phyloP scores from a whole-genome alignment of 92 coral and sea anemone species.

The Epizoanthus ramosus region DNA sequence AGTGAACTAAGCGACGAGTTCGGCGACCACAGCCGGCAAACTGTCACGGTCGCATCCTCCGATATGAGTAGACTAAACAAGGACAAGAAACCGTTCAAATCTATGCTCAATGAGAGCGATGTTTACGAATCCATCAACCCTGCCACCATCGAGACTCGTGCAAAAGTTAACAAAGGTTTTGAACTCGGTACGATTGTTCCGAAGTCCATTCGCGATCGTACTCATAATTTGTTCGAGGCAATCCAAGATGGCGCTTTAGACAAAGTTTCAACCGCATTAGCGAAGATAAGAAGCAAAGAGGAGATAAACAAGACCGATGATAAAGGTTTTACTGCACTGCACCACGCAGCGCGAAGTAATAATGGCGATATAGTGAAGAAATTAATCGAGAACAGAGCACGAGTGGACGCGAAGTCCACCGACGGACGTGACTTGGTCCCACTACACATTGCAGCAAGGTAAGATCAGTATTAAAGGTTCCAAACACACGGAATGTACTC shows the following conservation, averaged over 20 bases:
- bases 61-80: constrained; percentile 18
- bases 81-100: constrained; percentile 13
- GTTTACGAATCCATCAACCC: constrained; percentile 28
- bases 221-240: constrained; percentile 16
- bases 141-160: constrained; percentile 9
- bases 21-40: neutral
- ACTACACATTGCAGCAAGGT: constrained; percentile 82
- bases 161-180: constrained; percentile 26
- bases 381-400: constrained; percentile 63
- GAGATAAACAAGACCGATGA: constrained; percentile 57
- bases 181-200: constrained; percentile 7
- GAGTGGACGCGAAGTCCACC: constrained; percentile 54
- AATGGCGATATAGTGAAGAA: constrained; percentile 57
- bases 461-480: neutral
- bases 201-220: neutral
- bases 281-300: constrained; percentile 29
- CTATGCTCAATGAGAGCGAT: neutral
- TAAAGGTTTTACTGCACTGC: constrained; percentile 67
- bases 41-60: neutral
- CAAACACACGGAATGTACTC: neutral
- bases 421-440: constrained; percentile 60
- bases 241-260: constrained; percentile 10
- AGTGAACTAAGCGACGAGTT: neutral
- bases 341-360: constrained; percentile 64
- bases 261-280: constrained; percentile 8